These are phyloP conservation scores for Pissodes strobi DNA, from an alignment of 1,140 invertebrate genomes.

Conservation along the genomic window DNA sequence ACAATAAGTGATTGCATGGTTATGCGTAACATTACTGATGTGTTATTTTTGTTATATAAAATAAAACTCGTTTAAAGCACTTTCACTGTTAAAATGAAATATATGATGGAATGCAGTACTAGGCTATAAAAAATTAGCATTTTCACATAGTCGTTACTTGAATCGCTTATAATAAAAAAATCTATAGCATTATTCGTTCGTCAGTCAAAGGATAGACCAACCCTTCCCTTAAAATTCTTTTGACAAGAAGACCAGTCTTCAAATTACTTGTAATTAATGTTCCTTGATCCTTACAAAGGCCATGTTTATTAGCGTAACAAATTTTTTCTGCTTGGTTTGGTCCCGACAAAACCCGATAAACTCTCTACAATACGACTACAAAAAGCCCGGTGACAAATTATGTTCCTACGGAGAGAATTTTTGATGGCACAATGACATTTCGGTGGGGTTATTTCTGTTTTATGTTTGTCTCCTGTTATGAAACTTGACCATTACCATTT, in stretches of 20 bases:
- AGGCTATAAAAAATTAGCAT: background rate
- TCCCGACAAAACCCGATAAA: conserved; percentile 22
- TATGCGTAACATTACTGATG: too few relatives aligned
- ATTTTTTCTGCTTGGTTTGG: conserved; percentile 29
- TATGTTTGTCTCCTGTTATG: conserved; percentile 16
- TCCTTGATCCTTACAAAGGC: conserved; percentile 7
- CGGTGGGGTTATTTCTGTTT: conserved; percentile 8
- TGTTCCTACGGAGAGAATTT: background rate
- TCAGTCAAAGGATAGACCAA: conserved; percentile 3
- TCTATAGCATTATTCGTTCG: background rate
- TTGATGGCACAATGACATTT: conserved; percentile 22
- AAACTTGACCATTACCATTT: conserved; percentile 13
- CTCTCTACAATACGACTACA: conserved; percentile 10
- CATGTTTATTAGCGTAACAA: conserved; percentile 30
- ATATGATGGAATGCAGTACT: too few relatives aligned
- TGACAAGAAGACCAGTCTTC: conserved; percentile 10
- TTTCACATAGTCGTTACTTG: background rate
- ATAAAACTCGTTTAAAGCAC: too few relatives aligned
- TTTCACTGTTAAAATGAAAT: too few relatives aligned
- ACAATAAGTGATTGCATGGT: too few relatives aligned
- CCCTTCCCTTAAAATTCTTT: background rate
- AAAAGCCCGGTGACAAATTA: conserved; percentile 29
- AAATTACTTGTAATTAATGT: conserved; percentile 29
- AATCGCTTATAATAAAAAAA: background rate
- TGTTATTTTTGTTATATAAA: too few relatives aligned